Percentiles rank a stretch among this genome's conserved stretches.
phyloP scores from a whole-genome alignment of 2,888 invertebrate genomes.

The Drosophila kanekoi region DNA sequence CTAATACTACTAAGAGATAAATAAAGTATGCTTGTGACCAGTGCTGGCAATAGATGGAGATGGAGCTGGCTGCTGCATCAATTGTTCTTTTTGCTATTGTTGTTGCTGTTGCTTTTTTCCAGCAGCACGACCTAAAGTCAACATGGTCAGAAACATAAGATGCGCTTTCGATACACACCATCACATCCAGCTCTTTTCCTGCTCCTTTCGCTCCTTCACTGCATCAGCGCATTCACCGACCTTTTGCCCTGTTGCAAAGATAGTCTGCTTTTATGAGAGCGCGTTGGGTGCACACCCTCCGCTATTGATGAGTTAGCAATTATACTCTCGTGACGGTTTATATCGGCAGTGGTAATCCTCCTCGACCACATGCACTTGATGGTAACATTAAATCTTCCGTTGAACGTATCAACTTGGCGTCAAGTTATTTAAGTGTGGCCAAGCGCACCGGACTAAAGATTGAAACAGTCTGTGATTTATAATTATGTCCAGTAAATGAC shows the following conservation, averaged over 20 bases:
- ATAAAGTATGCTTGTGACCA: slow-evolving; percentile 38
- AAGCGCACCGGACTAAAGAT: slow-evolving; percentile 36
- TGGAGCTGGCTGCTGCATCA: slow-evolving; percentile 24
- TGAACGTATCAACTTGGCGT: slow-evolving; percentile 61
- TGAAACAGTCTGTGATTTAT: slow-evolving; percentile 60
- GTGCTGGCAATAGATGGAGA: slow-evolving; percentile 16
- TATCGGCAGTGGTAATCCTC: slow-evolving; percentile 32
- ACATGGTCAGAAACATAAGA: slow-evolving; percentile 67
- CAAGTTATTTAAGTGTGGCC: slow-evolving; percentile 72
- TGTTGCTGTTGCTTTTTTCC: not conserved
- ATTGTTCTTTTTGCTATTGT: slow-evolving; percentile 9
- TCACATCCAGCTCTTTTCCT: slow-evolving; percentile 15
- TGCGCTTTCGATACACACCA: slow-evolving; percentile 53
- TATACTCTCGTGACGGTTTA: slow-evolving; percentile 68
- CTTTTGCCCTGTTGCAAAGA: slow-evolving; percentile 48
- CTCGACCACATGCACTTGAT: slow-evolving; percentile 65
- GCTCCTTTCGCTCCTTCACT: slow-evolving; percentile 7
- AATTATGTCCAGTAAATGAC: slow-evolving; percentile 56
- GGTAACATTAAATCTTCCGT: slow-evolving; percentile 66
- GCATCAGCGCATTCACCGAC: slow-evolving; percentile 40
- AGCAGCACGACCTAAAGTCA: slow-evolving; percentile 18
- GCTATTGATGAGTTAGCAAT: slow-evolving; percentile 63
- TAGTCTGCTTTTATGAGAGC: no score
- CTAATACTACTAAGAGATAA: slow-evolving; percentile 47
- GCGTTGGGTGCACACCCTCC: no score